These are phyloP conservation scores for Pollenia labialis DNA, from an alignment of 2,888 invertebrate species.

Conservation along the genomic window DNA sequence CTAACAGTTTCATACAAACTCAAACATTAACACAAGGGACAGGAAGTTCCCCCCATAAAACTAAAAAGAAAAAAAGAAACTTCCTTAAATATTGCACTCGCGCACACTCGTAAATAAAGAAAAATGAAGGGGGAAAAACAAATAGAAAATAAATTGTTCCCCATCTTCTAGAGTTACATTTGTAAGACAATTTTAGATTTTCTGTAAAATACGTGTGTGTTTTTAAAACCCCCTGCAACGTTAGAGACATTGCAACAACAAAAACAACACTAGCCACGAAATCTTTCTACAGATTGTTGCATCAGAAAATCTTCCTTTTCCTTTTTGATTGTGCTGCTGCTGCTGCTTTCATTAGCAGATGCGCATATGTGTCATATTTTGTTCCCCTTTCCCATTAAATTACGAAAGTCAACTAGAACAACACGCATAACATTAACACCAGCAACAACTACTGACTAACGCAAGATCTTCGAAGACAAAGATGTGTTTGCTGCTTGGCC, in stretches of 20 bases:
- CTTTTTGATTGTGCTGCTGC: conserved; percentile 22
- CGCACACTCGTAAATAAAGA: neutral
- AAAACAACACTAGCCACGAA: conserved; percentile 11
- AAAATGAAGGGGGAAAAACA: neutral
- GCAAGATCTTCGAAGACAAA: conserved; percentile 24
- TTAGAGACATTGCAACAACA: conserved; percentile 62
- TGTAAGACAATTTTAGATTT: conserved; percentile 57
- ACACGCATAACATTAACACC: conserved; percentile 7
- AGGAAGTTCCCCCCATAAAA: conserved; percentile 48
- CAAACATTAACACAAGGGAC: conserved; percentile 4
- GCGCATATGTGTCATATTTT: conserved; percentile 65
- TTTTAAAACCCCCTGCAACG: conserved; percentile 71
- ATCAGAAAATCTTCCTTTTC: conserved; percentile 48
- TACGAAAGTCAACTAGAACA: conserved; percentile 1
- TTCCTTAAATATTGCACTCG: conserved; percentile 40
- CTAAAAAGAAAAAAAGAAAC: conserved; percentile 33
- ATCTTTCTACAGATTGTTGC: conserved; percentile 53
- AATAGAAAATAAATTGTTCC: conserved; percentile 18
- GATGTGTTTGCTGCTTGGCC: conserved; percentile 15
- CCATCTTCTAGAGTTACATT: conserved; percentile 39
- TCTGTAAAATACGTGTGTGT: conserved; percentile 45
- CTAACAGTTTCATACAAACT: conserved; percentile 16
- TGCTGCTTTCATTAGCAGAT: conserved; percentile 45
- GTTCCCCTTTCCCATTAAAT: conserved; percentile 12
- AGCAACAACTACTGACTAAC: conserved; percentile 66